These are phyloP conservation scores for Potamilus streckersoni DNA, from an alignment of 1,140 invertebrate species.

Conservation along the genomic window DNA sequence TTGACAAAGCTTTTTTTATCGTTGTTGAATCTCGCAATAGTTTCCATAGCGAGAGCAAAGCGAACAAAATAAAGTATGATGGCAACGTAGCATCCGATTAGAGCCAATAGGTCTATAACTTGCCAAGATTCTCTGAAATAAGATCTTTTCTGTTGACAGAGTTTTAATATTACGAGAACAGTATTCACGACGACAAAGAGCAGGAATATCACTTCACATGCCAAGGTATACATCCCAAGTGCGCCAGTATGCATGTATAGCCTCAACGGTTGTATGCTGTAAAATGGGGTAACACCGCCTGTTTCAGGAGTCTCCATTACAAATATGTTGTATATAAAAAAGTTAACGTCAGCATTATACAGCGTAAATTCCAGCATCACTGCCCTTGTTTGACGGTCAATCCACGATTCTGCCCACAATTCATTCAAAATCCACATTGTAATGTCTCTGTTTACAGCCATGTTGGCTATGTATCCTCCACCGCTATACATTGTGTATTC, in stretches of 20 bases:
- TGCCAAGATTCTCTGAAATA: slow-evolving; percentile 38
- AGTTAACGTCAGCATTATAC: slow-evolving; percentile 67
- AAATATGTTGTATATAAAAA: slow-evolving; percentile 42
- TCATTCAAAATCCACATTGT: slow-evolving; percentile 45
- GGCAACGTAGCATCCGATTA: slow-evolving; percentile 1
- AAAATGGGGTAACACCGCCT: slow-evolving; percentile 55
- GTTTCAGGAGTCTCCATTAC: slow-evolving; percentile 67
- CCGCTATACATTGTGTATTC: slow-evolving; percentile 40
- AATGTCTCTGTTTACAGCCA: slow-evolving; percentile 24
- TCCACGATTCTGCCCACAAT: slow-evolving; percentile 65
- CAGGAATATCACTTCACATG: slow-evolving; percentile 25
- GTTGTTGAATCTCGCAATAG: slow-evolving; percentile 21
- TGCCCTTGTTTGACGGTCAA: slow-evolving; percentile 69
- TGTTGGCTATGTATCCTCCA: slow-evolving; percentile 42
- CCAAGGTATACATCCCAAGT: slow-evolving; percentile 16
- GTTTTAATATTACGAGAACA: slow-evolving; percentile 7
- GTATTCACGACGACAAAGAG: slow-evolving; percentile 19
- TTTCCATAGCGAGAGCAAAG: neutral
- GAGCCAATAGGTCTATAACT: slow-evolving; percentile 16
- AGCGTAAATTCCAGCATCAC: slow-evolving; percentile 71
- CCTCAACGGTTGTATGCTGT: slow-evolving; percentile 33
- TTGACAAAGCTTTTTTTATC: slow-evolving; percentile 32
- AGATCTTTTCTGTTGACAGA: slow-evolving; percentile 3
- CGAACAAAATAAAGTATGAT: slow-evolving; percentile 13
- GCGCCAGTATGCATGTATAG: slow-evolving; percentile 25